phyloP scores from a whole-genome alignment of 2,888 invertebrate genomes.

The Ptychoptera albimana region DNA sequence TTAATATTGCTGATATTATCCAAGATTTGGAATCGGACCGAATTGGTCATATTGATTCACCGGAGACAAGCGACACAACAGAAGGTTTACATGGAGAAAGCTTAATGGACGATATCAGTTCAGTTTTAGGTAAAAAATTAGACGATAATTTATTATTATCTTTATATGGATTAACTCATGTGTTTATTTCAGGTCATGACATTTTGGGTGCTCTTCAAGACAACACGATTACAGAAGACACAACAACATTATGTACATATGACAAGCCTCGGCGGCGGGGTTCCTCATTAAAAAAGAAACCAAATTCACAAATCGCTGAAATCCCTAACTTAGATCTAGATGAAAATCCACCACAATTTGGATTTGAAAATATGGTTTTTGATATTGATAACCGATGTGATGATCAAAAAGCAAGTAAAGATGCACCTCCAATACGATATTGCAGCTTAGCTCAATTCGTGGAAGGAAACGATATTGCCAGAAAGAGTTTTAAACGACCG shows the following conservation, averaged over 20 bases:
- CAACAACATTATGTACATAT: conserved; percentile 41
- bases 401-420: conserved; percentile 25
- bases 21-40: conserved; percentile 30
- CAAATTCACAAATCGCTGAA: background rate
- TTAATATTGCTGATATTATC: conserved; percentile 21
- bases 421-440: conserved; percentile 43
- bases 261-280: background rate
- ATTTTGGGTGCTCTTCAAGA: conserved; percentile 49
- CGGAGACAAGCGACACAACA: conserved; percentile 61
- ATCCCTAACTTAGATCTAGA: conserved; percentile 15
- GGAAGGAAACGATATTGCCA: conserved; percentile 68
- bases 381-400: conserved; percentile 35
- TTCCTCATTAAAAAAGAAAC: conserved; percentile 4
- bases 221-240: conserved; percentile 53
- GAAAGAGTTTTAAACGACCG: conserved; percentile 43
- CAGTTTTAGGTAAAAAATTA: conserved; percentile 41
- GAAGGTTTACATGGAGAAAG: conserved; percentile 64
- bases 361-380: conserved; percentile 57
- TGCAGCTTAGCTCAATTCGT: conserved; percentile 70
- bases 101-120: conserved; percentile 62
- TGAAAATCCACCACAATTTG: conserved; percentile 37
- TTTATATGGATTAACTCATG: conserved; percentile 13
- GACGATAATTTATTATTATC: background rate
- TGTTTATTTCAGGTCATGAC: conserved; percentile 37
- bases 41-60: conserved; percentile 69